Percentiles rank a stretch among this genome's conserved stretches.
These are phyloP conservation scores for Asbolus verrucosus DNA, from an alignment of 1,140 invertebrate species.

Conservation along the genomic window DNA sequence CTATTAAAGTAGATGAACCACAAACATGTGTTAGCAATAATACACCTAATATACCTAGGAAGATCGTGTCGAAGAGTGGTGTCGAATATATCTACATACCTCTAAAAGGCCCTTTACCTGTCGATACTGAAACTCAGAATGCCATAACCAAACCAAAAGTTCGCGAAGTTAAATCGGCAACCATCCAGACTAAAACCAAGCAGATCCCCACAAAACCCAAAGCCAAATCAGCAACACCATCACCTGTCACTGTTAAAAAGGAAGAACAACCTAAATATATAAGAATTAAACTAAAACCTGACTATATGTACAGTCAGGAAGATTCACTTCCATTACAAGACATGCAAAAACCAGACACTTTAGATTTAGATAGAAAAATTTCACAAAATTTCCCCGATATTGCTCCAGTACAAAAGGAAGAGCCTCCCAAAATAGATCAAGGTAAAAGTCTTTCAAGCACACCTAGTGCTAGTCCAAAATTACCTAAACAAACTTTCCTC, in stretches of 20 bases:
- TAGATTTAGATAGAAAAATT: slow-evolving; percentile 47
- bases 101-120: slow-evolving; percentile 63
- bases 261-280: slow-evolving; percentile 70
- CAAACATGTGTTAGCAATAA: slow-evolving; percentile 48
- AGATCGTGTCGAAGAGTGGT: slow-evolving; percentile 60
- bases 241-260: slow-evolving; percentile 50
- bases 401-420: not conserved
- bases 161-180: slow-evolving; percentile 44
- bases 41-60: slow-evolving; percentile 50
- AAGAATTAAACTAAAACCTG: slow-evolving; percentile 74
- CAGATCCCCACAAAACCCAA: slow-evolving; percentile 46
- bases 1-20: slow-evolving; percentile 57
- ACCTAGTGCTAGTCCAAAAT: slow-evolving; percentile 58
- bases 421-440: slow-evolving; percentile 56
- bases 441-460: slow-evolving; percentile 65
- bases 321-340: slow-evolving; percentile 63
- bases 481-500: slow-evolving; percentile 59
- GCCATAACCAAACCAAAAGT: slow-evolving; percentile 45
- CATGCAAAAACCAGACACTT: slow-evolving; percentile 52
- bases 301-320: slow-evolving; percentile 72
- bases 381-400: slow-evolving; percentile 8
- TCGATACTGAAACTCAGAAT: slow-evolving; percentile 48
- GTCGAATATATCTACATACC: slow-evolving; percentile 64
- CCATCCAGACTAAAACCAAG: slow-evolving; percentile 24
- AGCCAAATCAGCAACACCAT: slow-evolving; percentile 54